Evolutionary conservation across 2,113 vertebrate genomes (phyloP).

Genomic region (Gasterosteus nipponicus): DNA sequence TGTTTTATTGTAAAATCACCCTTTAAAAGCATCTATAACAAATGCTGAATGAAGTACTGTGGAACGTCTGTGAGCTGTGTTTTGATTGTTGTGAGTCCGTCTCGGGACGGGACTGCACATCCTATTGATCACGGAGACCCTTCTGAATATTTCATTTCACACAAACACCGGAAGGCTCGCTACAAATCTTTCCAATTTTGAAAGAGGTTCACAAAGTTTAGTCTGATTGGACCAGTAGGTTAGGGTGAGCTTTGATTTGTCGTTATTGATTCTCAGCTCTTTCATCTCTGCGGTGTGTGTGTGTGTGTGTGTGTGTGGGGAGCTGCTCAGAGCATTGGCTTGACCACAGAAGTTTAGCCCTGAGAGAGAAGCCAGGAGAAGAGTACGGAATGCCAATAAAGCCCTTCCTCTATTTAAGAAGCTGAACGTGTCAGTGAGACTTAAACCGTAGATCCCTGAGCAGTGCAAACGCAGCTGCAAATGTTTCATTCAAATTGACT

Average conservation of each 20-base stretch:
- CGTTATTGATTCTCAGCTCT: conserved; percentile 72
- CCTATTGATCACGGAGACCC: conserved; percentile 63
- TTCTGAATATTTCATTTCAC: conserved; percentile 73
- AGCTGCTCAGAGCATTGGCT: conserved; percentile 47
- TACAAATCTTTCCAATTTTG: conserved; percentile 74
- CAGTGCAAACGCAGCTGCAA: conserved; percentile 34
- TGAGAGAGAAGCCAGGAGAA: conserved; percentile 58
- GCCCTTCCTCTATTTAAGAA: conserved; percentile 55
- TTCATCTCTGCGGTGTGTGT: conserved; percentile 68
- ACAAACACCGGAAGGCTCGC: conserved; percentile 66
- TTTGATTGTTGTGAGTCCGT: conserved; percentile 28
- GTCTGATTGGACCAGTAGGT: conserved; percentile 70
- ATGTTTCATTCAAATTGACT: background rate
- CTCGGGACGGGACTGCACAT: conserved; percentile 36
- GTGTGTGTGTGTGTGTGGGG: conserved; percentile 29
- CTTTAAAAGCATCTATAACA: background rate
- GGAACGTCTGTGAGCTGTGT: background rate
- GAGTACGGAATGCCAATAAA: conserved; percentile 67
- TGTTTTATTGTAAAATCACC: background rate
- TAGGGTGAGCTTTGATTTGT: conserved; percentile 76
- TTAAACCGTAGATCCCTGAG: conserved; percentile 45
- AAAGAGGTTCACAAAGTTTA: conserved; percentile 67
- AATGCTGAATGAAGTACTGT: background rate
- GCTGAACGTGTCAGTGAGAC: conserved; percentile 50
- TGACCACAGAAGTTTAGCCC: conserved; percentile 60